phyloP scores from a whole-genome alignment of 1,140 invertebrate genomes.

The Drosophila kanapiae region DNA sequence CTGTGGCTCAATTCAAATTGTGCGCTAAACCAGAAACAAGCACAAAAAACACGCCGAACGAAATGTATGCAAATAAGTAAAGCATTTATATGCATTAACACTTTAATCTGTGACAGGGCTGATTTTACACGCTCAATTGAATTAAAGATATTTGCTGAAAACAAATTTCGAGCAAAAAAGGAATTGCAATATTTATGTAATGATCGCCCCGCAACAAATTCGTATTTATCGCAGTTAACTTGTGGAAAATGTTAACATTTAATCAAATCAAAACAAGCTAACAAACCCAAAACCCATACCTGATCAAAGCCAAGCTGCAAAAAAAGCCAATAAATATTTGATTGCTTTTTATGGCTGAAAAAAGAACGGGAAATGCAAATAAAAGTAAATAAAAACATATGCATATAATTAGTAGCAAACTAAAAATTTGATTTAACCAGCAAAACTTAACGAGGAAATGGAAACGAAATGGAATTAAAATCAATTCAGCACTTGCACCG shows the following conservation, averaged over 20 bases:
- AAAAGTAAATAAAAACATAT: conserved; percentile 53
- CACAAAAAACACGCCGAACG: conserved; percentile 18
- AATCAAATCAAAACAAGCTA: conserved; percentile 68
- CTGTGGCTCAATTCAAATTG: conserved; percentile 51
- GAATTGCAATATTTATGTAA: conserved; percentile 50
- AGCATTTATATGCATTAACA: conserved; percentile 68
- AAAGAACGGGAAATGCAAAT: conserved; percentile 24
- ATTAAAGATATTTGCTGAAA: conserved; percentile 66
- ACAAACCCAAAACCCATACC: conserved; percentile 5
- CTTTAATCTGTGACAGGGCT: conserved; percentile 50
- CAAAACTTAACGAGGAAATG: conserved; percentile 26
- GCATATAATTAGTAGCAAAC: conserved; percentile 54
- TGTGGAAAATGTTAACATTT: conserved; percentile 63
- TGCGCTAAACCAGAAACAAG: conserved; percentile 43
- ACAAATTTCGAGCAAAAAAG: conserved; percentile 26
- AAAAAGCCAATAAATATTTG: conserved; percentile 57
- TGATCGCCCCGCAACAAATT: conserved; percentile 2
- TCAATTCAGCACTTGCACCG: conserved; percentile 18
- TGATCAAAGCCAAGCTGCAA: neutral
- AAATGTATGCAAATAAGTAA: conserved; percentile 45
- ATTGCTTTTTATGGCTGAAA: conserved; percentile 37
- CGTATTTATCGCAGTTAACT: conserved; percentile 51
- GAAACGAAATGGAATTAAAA: conserved; percentile 46
- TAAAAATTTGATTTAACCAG: conserved; percentile 42
- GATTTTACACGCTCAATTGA: conserved; percentile 52